Base-by-base conservation (phyloP, 2,888 invertebrate genomes). In the Yponomeuta cagnagella region DNA sequence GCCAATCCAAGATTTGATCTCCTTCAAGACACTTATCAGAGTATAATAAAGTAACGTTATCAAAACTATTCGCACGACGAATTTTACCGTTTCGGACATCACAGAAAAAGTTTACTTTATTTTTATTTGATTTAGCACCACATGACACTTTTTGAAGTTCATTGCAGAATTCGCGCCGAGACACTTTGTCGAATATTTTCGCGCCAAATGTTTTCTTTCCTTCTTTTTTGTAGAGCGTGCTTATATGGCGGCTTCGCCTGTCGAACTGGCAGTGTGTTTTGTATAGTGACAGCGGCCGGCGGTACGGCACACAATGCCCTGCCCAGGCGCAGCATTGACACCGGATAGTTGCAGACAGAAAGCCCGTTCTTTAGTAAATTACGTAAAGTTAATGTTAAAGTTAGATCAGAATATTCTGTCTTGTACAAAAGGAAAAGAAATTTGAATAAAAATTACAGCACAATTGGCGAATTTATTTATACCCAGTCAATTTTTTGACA, bases 251-350 rank as follows among this genome's bases (percentile, higher is more conserved):
- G 8, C 43, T 43, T 5, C 2, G n/a, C 2, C 63, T 63, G 63
- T 63, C 63, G 30, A 30, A 30, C 63, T 63, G 63, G 10, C 31
- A 43, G 43, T 43, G 8, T 43, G 43, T 43, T 43, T 43, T 43
- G 65, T n/a, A 65, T 31, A 23, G 30, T 30, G 80, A 58, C n/a
- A 80, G 80, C 78, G 78, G 78, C 76, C 72, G 77, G 74, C 68
- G 48, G 71, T 48, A 73, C 78, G 82, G 80, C 82, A 78, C 83
- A 85, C 82, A 85, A 86, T 88, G 89, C 89, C 81, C 83, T 43
- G 43, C 43, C 43, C 43, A 43, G 43, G 43, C 43, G 43, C 43
- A 43, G 43, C 43, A 85, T 83, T 84, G 63, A 23, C 63, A 63
- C n/a, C n/a, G 30, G 9, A 63, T 23, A 15, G 23, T 10, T 23